Base-by-base conservation (phyloP, 1,140 invertebrate genomes). In the Philotrypesis tridentata region DNA sequence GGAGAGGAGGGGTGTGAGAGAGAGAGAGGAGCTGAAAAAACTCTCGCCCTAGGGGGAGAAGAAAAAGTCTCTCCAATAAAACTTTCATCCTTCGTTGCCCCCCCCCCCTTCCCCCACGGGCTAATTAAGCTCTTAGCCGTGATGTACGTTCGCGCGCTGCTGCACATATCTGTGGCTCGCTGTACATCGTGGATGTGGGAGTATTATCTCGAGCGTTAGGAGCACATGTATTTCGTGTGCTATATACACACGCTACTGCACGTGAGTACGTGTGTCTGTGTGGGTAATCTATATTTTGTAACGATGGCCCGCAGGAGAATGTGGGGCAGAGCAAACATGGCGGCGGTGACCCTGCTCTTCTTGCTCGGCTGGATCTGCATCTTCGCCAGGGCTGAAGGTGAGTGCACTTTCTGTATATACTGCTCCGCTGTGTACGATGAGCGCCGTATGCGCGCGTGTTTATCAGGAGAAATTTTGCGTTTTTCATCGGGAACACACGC, bases 261-360 rank as follows among this genome's bases (percentile, higher is more conserved):
- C 14, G 14, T 63, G 27, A 2, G 27, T 68, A 17, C 31, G 14
- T 63, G 17, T 31, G 25, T 68, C 0, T 23, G 11, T 40, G 25
- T 31, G n/a, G 14, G 5, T 29, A 33, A 8, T 40, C 70, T 40
- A n/a, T 68, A 8, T 75, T 29, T 75, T 55, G 11, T 67, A 31
- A 67, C 23, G 63, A 67, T 7, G 67, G 55, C 29, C 33, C 60
- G 31, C 55, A 29, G 71, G n/a, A 67, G 37, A 76, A 91, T 91
- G 90, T 90, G 89, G 90, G 88, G 87, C 73, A 87, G 87, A 88
- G 89, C 88, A 77, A 90, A 87, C 71, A 90, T 90, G 85, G 85
- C 87, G 75, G 88, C 83, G n/a, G 83, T 90, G 79, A 84, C 87
- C 77, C 85, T 88, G 63, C 74, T 73, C 78, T 81, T 89, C 33